Evolutionary conservation across 64 coral and sea anemone species (phyloP), one percentile per base, ranked within the genome.

Genomic region (Trachythela sp.): DNA sequence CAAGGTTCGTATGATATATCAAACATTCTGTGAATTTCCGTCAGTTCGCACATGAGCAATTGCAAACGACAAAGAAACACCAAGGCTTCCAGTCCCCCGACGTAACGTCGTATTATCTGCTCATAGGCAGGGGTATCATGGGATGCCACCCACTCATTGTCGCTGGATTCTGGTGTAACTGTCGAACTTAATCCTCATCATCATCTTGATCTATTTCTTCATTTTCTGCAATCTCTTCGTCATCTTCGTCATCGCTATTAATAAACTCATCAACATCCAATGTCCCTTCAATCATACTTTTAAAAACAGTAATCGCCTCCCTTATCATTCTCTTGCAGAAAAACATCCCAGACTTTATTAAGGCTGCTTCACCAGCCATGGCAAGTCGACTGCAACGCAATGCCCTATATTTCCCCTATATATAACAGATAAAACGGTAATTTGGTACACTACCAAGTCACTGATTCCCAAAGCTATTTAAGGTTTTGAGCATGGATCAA

Each of bases 21-120:
- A 45, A 45, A 11, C 42, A 11, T 45, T 45, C 11, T 45, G 11
- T 45, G 4, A 6, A 4, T 6, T 45, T 11, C 42, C 42, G 11
- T 45, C 42, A n/a, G n/a, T n/a, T 11, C 11, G 11, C 11, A 11
- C 42, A 45, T 45, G 11, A 11, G 11, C 11, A 6, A 4, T 6
- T 45, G 11, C 4, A 45, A 6, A 45, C 42, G 42, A 45, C 4
- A 45, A 45, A 45, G 11, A 6, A 45, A 68, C 59, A 68, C 59
- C 59, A 68, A 68, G 59, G 59, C 59, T 68, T 68, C 59, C 59
- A 68, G 59, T 68, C 59, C 59, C 59, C 59, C 59, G 59, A 68
- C 30, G 18, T 68, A 3, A n/a, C 15, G 59, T 68, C 59, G 59
- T 68, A 68, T 68, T 68, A 68, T 2, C 59, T 68, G 59, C 59